A percentile compares a stretch with the other conserved stretches of the same genome.
These are phyloP conservation scores for Hemicentrotus pulcherrimus DNA, from an alignment of 35 echinoderm and acorn worm genomes.

Conservation along the genomic window DNA sequence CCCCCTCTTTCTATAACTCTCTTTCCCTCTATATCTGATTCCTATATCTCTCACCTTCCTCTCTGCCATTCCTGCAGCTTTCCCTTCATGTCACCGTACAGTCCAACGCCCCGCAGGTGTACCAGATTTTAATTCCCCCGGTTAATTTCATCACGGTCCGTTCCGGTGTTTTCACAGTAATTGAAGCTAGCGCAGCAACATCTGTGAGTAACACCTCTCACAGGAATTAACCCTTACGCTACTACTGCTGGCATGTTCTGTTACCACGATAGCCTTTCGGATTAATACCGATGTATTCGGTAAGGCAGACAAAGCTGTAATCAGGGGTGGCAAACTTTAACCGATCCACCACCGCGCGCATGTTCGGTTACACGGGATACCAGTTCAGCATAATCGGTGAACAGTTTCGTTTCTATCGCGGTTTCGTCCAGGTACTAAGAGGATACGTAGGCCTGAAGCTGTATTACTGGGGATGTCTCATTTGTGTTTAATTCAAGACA, in stretches of 20 bases:
- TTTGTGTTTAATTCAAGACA: no score
- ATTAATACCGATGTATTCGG: no score
- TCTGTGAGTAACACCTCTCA: background rate
- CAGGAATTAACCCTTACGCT: background rate
- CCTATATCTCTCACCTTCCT: background rate
- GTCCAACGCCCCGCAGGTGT: conserved; percentile 18
- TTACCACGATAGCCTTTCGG: background rate
- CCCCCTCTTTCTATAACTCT: background rate
- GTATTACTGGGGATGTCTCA: no score
- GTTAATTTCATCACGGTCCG: background rate
- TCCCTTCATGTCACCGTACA: background rate
- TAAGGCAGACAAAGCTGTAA: no score
- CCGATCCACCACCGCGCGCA: no score
- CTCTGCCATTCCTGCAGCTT: background rate
- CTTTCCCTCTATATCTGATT: background rate
- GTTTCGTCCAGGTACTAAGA: no score
- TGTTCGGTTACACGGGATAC: background rate
- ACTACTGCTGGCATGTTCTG: background rate
- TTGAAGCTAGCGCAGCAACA: background rate
- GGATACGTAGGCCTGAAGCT: no score
- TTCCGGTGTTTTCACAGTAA: conserved; percentile 18
- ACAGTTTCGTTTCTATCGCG: no score
- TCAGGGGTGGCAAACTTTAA: no score
- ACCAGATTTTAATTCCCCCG: conserved; percentile 26
- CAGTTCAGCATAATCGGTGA: no score